phyloP scores from a whole-genome alignment of 2,888 invertebrate genomes.

The Neoitamus cyanurus region DNA sequence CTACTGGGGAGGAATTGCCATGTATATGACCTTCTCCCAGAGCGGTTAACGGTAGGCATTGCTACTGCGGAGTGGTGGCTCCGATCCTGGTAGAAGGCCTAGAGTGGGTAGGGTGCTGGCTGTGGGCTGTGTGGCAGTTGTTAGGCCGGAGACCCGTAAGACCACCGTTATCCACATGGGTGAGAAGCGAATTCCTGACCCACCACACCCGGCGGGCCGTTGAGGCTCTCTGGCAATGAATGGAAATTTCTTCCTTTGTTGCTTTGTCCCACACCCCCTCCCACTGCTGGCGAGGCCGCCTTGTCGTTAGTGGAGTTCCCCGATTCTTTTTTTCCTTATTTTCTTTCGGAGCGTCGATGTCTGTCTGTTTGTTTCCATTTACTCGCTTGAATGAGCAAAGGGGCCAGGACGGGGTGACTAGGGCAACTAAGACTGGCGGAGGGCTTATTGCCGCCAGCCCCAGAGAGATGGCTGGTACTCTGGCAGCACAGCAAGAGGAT shows the following conservation, averaged over 20 bases:
- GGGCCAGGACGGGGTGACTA: conserved; percentile 30
- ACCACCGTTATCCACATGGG: conserved; percentile 33
- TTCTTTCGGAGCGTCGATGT: conserved; percentile 22
- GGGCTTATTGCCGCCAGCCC: neutral
- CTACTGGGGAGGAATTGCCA: neutral
- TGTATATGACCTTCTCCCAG: conserved; percentile 36
- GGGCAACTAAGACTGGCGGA: conserved; percentile 19
- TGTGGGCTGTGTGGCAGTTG: neutral
- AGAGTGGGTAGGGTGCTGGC: neutral
- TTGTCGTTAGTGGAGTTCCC: neutral
- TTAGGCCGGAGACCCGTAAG: conserved; percentile 11
- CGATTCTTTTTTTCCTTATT: neutral
- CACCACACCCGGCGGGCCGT: conserved; percentile 51
- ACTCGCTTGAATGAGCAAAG: conserved; percentile 41
- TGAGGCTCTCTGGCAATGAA: conserved; percentile 49
- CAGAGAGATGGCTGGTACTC: neutral
- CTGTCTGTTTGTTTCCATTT: conserved; percentile 47
- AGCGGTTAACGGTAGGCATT: neutral
- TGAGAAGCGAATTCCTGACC: conserved; percentile 52
- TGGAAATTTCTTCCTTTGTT: conserved; percentile 49
- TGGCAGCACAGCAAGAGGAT: neutral
- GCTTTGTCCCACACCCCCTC: neutral
- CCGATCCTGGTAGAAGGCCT: neutral
- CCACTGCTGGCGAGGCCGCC: neutral
- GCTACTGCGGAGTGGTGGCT: neutral